Evolutionary conservation across 2,888 invertebrate species (phyloP).

Genomic region (Carterocephalus palaemon): DNA sequence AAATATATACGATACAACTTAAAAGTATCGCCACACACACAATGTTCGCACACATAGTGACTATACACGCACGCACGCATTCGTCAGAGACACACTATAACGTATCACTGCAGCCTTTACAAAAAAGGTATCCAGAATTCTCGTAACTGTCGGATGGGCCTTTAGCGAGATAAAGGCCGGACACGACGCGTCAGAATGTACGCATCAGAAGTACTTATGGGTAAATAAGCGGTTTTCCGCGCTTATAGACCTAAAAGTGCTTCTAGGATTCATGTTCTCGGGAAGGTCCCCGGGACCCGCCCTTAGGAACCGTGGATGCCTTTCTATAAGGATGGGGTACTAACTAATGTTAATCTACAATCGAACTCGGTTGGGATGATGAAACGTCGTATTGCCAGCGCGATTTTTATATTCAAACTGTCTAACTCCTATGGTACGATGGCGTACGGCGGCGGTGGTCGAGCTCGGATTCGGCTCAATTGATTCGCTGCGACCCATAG

Average conservation of each 20-base stretch:
- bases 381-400: no score
- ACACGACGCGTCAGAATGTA: slow-evolving; percentile 23
- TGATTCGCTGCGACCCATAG: no score
- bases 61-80: slow-evolving; percentile 29
- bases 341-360: no score
- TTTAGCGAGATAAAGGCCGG: slow-evolving; percentile 35
- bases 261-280: slow-evolving; percentile 32
- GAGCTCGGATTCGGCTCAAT: no score
- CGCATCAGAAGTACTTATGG: slow-evolving; percentile 35
- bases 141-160: slow-evolving; percentile 36
- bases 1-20: slow-evolving; percentile 51
- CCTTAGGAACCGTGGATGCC: slow-evolving; percentile 38
- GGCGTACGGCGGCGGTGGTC: no score
- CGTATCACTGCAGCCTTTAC: slow-evolving; percentile 37
- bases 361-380: no score
- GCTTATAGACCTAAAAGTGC: slow-evolving; percentile 41
- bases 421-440: no score
- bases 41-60: slow-evolving; percentile 31
- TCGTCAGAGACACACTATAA: slow-evolving; percentile 32
- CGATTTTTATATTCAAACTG: no score
- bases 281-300: neutral
- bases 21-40: slow-evolving; percentile 38
- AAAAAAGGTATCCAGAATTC: slow-evolving; percentile 56
- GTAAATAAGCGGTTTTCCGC: slow-evolving; percentile 27
- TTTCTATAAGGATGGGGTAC: slow-evolving; percentile 32